Base-by-base conservation (phyloP, 1,140 invertebrate genomes). In the Drosophila pandora region DNA sequence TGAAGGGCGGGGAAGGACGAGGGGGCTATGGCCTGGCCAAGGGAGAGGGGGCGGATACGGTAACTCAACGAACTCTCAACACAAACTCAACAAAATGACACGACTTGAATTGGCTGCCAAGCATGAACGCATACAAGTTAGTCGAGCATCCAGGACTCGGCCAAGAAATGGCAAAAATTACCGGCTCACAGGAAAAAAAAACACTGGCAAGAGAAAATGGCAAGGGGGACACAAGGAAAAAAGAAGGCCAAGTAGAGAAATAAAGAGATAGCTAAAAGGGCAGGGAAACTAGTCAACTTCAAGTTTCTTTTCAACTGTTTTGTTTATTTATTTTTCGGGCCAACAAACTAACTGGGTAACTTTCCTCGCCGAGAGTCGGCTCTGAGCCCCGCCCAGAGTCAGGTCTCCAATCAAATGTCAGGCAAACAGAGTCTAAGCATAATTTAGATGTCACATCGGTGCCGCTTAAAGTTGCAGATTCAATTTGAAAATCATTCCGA, bases 101-200 rank as follows among this genome's bases (percentile, higher is more conserved):
- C 81, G 81, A 85, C 81, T 85, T 85, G 81, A 85, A 87, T 85
- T 87, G 81, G 81, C 81, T 85, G 82, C 82, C 82, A 85, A 85
- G 82, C 81, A 80, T 85, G 78, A 85, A 85, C 82, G 81, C 82
- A 84, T 84, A 84, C 81, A 84, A 80, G 65, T 70, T 69, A 74
- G 80, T 68, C 67, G 81, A 85, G 59, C 72, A 74, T 34, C 57
- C 62, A 45, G 45, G 57, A 74, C 72, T 76, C 45, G 73, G 57
- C 78, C 78, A 77, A 81, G 77, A 81, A 69, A 60, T 30, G 69
- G 62, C 39, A 61, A 68, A 72, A 67, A 79, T 78, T 72, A 60
- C 63, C 73, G 58, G 63, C 52, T 76, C 21, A 67, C 45, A 69
- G 48, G 68, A 45, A 43, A 30, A 47, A 49, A 58, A 28, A 56